Base-by-base conservation (phyloP, 2,888 invertebrate species). In the Seira ritae region DNA sequence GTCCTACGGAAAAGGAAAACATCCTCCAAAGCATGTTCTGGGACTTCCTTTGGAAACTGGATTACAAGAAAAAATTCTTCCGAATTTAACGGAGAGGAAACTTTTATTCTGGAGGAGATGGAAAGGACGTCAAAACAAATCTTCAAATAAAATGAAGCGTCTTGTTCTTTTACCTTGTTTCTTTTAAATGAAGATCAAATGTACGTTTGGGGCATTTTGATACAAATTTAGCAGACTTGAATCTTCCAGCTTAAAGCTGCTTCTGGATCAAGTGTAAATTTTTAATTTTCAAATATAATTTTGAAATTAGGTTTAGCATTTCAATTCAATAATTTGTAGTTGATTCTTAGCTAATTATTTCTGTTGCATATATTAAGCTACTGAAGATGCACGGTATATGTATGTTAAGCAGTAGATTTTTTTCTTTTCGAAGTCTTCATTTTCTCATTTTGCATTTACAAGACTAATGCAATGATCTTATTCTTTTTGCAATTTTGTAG, bases 91-190 rank as follows among this genome's bases (percentile, higher is more conserved):
- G 2, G 84, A 84, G 20, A 66, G 69, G 65, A 80, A 77, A 23
- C 23, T 77, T 0, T 8, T 77, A 3, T 84, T 84, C 66, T 85
- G 80, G 80, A 69, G 83, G 42, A 75, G 85, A n/a, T 85, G 85
- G 82, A 67, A 73, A 46, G 50, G 46, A 0, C 82, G 85, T 19
- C 85, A 85, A 46, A 85, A 73, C 67, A 82, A 82, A 12, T 72
- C 81, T 37, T 83, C 85, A 1, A 69, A 42, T 20, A 85, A 83
- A 55, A 83, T 85, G 74, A 85, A 85, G 17, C 82, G 85, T 19
- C 69, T 82, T 42, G 81, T 68, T 0, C 66, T 82, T 42, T 17
- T 76, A 8, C 81, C 81, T 1, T 81, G 80, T 17, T 15, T 81
- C 6, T 70, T 81, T 50, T 81, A 69, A 74, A 46, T 6, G 22